Evolutionary conservation across 2,113 vertebrate genomes (phyloP).

Genomic region (Pipa parva): DNA sequence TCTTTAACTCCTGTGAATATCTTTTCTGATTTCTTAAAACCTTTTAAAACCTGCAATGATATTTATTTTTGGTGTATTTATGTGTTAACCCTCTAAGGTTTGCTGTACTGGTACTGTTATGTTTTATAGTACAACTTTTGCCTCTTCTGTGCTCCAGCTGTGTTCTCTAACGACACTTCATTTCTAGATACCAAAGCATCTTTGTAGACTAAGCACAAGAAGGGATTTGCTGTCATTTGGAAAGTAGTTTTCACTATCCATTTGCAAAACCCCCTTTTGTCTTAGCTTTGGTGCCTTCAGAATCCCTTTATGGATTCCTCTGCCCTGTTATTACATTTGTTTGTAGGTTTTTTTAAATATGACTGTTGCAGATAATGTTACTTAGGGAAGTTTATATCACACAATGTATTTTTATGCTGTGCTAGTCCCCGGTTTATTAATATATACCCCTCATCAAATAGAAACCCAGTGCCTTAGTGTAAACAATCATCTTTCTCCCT

Average conservation of each 20-base stretch:
- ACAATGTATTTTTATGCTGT: background rate
- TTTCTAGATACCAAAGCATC: conserved; percentile 35
- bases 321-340: background rate
- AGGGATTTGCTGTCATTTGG: conserved; percentile 10
- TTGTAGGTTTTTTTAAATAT: background rate
- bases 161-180: background rate
- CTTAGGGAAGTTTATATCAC: background rate
- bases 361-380: conserved; percentile 2
- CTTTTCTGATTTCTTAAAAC: background rate
- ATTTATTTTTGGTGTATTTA: background rate
- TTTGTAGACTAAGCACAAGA: conserved; percentile 20
- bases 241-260: background rate
- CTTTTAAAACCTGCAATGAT: background rate
- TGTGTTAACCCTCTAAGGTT: background rate
- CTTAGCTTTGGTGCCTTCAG: conserved; percentile 33
- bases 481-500: conserved; percentile 11
- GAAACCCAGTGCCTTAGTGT: conserved; percentile 36
- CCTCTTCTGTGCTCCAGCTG: background rate
- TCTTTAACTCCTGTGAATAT: background rate
- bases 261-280: conserved; percentile 14
- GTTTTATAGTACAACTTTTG: background rate
- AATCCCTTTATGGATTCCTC: conserved; percentile 16
- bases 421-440: background rate
- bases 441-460: background rate
- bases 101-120: background rate